These are phyloP conservation scores for Enchytraeus crypticus DNA, from an alignment of 2,888 invertebrate species.

Conservation along the genomic window DNA sequence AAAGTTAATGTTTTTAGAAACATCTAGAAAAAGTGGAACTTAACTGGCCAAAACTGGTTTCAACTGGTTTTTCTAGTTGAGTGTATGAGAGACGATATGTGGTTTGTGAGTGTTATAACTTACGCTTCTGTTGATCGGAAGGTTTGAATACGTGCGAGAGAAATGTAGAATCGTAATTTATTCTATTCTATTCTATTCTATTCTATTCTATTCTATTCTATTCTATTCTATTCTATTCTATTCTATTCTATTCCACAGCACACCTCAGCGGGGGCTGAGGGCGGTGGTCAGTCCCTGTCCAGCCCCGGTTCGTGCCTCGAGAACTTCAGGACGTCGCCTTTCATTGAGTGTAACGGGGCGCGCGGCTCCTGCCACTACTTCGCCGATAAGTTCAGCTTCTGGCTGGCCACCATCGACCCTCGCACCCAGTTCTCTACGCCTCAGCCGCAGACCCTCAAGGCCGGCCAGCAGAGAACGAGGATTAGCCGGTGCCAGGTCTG, in stretches of 20 bases:
- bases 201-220: no score
- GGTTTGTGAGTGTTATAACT: no score
- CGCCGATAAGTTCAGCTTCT: conserved; percentile 92
- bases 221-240: no score
- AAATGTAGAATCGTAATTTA: not conserved
- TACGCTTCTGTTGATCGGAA: no score
- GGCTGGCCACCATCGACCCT: conserved; percentile 87
- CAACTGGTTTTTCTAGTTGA: not conserved
- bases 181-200: no score
- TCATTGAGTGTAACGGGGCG: conserved; percentile 95
- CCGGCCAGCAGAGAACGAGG: conserved; percentile 69
- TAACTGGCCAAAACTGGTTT: no score
- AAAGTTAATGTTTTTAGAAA: no score
- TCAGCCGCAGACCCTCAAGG: conserved; percentile 79
- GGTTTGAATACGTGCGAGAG: not conserved
- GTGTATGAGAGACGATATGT: no score
- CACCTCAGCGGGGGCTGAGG: conserved; percentile 87
- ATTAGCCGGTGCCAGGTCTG: conserved; percentile 53
- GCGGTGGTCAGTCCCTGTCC: conserved; percentile 84
- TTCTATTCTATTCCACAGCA: conserved; percentile 59
- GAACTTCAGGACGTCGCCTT: conserved; percentile 93
- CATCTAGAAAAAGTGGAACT: no score
- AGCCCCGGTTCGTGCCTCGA: conserved; percentile 94
- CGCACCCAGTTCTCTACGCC: conserved; percentile 65
- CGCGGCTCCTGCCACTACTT: conserved; percentile 46